Conservation (phyloP, 2,888 invertebrate species). For the Tipula unca region DNA sequence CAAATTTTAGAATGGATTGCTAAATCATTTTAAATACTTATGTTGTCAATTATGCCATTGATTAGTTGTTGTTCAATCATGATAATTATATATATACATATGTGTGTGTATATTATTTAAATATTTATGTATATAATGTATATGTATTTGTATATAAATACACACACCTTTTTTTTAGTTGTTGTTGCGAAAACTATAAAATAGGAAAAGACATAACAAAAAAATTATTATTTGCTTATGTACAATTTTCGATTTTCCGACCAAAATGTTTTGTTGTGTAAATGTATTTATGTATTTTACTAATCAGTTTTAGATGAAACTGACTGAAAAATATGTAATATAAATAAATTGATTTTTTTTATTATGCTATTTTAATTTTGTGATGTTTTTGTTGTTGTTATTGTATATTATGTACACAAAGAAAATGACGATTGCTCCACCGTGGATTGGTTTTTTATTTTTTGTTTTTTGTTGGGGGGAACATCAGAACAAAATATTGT, state of each 20-base stretch:
- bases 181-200: too few species aligned
- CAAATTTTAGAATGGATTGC: background rate
- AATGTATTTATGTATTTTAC: background rate
- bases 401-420: background rate
- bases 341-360: background rate
- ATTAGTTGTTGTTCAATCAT: too few species aligned
- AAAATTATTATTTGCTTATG: too few species aligned
- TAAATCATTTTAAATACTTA: background rate
- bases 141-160: too few species aligned
- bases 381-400: background rate
- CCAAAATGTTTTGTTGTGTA: too few species aligned
- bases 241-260: too few species aligned
- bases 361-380: background rate
- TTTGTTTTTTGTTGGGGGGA: background rate
- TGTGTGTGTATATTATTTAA: too few species aligned
- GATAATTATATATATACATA: too few species aligned
- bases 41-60: background rate
- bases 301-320: background rate
- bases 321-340: background rate
- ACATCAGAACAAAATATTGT: background rate
- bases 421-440: background rate
- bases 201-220: too few species aligned
- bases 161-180: too few species aligned
- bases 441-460: too few species aligned
- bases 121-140: too few species aligned